Conservation (phyloP, 2,113 vertebrate genomes). For the Hepsetus odoe region DNA sequence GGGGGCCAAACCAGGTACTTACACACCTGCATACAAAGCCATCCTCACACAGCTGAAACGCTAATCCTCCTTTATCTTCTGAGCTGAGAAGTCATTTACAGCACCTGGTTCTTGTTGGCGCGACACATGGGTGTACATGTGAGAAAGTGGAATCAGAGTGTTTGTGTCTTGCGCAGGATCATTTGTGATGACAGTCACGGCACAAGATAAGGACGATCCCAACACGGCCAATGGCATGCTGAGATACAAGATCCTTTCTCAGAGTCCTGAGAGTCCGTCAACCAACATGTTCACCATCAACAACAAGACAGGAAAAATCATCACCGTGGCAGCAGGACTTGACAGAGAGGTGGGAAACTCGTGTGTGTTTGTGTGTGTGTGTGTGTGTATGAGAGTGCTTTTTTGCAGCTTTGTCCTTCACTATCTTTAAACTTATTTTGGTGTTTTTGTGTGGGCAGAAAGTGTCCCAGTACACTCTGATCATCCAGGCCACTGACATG, state of each 20-base stretch:
- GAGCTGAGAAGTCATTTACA: slow-evolving; percentile 9
- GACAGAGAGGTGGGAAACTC: slow-evolving; percentile 85
- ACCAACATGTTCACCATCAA: slow-evolving; percentile 98
- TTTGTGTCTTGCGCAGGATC: slow-evolving; percentile 76
- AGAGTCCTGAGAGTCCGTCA: slow-evolving; percentile 91
- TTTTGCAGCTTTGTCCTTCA: background rate
- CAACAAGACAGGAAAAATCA: slow-evolving; percentile 95
- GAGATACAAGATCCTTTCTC: slow-evolving; percentile 93
- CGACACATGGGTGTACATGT: slow-evolving; percentile 6
- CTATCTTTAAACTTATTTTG: background rate
- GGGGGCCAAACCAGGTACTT: slow-evolving; percentile 91
- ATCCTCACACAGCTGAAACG: slow-evolving; percentile 14
- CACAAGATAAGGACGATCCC: slow-evolving; percentile 93
- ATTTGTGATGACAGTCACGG: slow-evolving; percentile 94
- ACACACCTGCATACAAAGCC: slow-evolving; percentile 37
- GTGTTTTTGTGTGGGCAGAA: slow-evolving; percentile 76
- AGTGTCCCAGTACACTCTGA: slow-evolving; percentile 96
- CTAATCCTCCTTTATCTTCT: slow-evolving; percentile 7
- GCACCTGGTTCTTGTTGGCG: slow-evolving; percentile 1
- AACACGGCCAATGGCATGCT: slow-evolving; percentile 92
- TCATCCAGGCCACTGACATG: slow-evolving; percentile 99
- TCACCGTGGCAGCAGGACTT: slow-evolving; percentile 94
- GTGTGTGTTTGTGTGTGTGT: slow-evolving; percentile 35
- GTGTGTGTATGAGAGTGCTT: background rate
- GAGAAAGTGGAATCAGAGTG: background rate